Conservation (phyloP, 2,888 invertebrate species). For the Cephus pulcher region DNA sequence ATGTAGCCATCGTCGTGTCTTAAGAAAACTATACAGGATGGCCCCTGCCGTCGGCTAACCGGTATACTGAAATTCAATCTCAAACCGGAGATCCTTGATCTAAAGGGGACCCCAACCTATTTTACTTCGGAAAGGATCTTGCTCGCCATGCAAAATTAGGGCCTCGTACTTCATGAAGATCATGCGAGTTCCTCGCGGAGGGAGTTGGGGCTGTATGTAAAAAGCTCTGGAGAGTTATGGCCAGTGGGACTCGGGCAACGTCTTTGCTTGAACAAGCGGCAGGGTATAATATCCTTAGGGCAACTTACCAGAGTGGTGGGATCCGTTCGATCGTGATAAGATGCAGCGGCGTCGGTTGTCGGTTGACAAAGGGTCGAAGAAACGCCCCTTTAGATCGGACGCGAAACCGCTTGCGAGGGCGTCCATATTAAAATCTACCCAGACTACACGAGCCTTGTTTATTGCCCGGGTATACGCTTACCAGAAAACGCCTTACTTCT, state of each 20-base stretch:
- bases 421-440: conserved; percentile 58
- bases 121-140: background rate
- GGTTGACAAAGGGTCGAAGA: conserved; percentile 62
- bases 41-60: background rate
- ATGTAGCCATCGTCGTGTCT: background rate
- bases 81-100: background rate
- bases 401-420: conserved; percentile 59
- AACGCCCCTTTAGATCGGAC: conserved; percentile 59
- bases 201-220: conserved; percentile 11
- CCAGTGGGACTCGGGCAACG: conserved; percentile 35
- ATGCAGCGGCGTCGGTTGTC: conserved; percentile 55
- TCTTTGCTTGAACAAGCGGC: conserved; percentile 44
- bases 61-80: background rate
- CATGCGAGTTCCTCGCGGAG: background rate
- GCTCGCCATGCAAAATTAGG: background rate
- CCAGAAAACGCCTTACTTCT: conserved; percentile 30
- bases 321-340: conserved; percentile 56
- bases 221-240: conserved; percentile 47
- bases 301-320: conserved; percentile 23
- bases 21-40: background rate
- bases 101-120: background rate
- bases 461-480: conserved; percentile 40
- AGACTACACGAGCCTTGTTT: conserved; percentile 43
- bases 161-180: background rate
- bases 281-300: conserved; percentile 9